Conservation (phyloP, 2,888 invertebrate genomes). For the Liopterus haemorrhoidalis region DNA sequence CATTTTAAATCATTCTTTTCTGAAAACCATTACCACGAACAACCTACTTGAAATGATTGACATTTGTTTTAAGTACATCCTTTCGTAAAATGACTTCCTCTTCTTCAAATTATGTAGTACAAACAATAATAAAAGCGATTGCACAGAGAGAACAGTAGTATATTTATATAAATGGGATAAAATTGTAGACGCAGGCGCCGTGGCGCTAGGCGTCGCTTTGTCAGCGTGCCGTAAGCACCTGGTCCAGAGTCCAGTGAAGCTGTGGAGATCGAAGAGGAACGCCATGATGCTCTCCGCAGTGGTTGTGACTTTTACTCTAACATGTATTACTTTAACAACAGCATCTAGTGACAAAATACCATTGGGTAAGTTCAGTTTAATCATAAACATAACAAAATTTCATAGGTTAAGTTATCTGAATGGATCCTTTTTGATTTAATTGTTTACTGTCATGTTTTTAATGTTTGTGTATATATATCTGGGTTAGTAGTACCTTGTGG, state of each 20-base stretch:
- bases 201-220: slow-evolving; percentile 40
- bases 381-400: too few species aligned
- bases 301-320: slow-evolving; percentile 35
- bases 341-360: slow-evolving; percentile 43
- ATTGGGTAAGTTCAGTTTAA: slow-evolving; percentile 42
- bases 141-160: slow-evolving; percentile 1
- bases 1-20: too few species aligned
- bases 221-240: slow-evolving; percentile 31
- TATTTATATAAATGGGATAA: slow-evolving; percentile 3
- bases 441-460: too few species aligned
- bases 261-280: slow-evolving; percentile 37
- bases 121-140: slow-evolving; percentile 6
- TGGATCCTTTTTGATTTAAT: too few species aligned
- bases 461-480: slow-evolving; percentile 2
- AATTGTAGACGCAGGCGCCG: slow-evolving; percentile 31
- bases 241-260: slow-evolving; percentile 43
- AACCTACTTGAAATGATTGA: too few species aligned
- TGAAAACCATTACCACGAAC: too few species aligned
- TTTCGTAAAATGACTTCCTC: too few species aligned
- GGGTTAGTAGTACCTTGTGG: background rate
- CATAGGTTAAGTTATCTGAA: too few species aligned
- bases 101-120: too few species aligned
- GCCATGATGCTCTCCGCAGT: slow-evolving; percentile 34
- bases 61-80: too few species aligned
- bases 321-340: slow-evolving; percentile 23